Evolutionary conservation across 2,888 invertebrate species (phyloP).

Genomic region (Hypomecis punctinalis): DNA sequence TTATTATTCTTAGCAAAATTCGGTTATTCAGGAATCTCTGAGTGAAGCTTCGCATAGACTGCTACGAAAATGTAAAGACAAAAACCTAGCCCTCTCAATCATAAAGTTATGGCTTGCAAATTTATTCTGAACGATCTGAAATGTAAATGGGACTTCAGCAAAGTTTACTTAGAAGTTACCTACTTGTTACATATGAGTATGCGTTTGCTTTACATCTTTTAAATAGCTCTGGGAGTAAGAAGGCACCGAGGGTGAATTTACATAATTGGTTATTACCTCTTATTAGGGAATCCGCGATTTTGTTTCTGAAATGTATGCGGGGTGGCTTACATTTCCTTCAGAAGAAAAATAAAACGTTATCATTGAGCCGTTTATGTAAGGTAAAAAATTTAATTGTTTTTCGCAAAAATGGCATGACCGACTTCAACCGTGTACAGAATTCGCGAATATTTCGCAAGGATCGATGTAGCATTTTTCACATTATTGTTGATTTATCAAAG

Average conservation of each 20-base stretch:
- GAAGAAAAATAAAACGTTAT: neutral
- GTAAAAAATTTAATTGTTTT: no score
- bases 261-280: slow-evolving; percentile 53
- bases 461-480: no score
- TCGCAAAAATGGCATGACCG: no score
- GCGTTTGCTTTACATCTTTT: slow-evolving; percentile 62
- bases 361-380: neutral
- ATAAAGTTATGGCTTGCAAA: slow-evolving; percentile 67
- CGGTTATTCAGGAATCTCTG: no score
- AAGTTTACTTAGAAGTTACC: slow-evolving; percentile 63
- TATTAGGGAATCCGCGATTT: slow-evolving; percentile 27
- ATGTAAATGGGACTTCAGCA: slow-evolving; percentile 79
- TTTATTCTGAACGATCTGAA: slow-evolving; percentile 77
- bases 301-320: slow-evolving; percentile 19
- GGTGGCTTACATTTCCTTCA: slow-evolving; percentile 10
- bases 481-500: no score
- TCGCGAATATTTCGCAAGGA: no score
- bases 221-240: slow-evolving; percentile 54
- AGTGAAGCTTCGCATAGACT: no score
- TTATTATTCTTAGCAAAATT: no score
- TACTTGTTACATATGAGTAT: slow-evolving; percentile 60
- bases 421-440: no score
- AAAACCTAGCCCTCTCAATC: slow-evolving; percentile 17
- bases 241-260: slow-evolving; percentile 45
- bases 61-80: neutral